Evolutionary conservation across 2,888 invertebrate genomes (phyloP).

Genomic region (Galerucella pusilla): DNA sequence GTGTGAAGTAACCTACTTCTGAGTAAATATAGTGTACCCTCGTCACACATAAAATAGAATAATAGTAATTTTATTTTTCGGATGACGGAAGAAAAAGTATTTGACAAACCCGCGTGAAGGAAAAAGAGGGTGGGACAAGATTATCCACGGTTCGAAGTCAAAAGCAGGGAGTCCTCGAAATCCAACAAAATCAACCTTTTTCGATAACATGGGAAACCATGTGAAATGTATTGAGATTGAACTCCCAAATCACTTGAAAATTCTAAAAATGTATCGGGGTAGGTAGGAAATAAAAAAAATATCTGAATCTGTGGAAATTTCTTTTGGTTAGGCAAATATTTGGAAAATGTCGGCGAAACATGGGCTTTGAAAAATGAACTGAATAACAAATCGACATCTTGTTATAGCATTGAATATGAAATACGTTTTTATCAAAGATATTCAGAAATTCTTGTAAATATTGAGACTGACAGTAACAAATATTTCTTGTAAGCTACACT

Average conservation of each 20-base stretch:
- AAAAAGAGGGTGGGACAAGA: background rate
- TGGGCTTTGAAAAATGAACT: background rate
- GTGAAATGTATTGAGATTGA: background rate
- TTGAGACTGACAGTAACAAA: too few relatives aligned
- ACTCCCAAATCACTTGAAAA: background rate
- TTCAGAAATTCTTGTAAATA: too few relatives aligned
- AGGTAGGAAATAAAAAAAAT: background rate
- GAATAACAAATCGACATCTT: background rate
- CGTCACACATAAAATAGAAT: background rate
- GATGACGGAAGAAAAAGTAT: background rate
- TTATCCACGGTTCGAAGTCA: background rate
- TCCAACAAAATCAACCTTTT: conserved; percentile 7
- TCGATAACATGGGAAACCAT: conserved; percentile 1
- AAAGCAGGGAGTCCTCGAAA: background rate
- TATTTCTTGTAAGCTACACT: too few relatives aligned
- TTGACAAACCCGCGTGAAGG: background rate
- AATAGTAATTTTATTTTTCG: background rate
- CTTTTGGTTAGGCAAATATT: background rate
- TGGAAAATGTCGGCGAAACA: background rate
- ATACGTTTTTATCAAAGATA: too few relatives aligned
- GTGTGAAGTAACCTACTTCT: too few relatives aligned
- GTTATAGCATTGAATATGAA: background rate
- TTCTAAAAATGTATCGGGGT: background rate
- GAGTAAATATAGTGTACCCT: too few relatives aligned
- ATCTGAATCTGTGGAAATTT: background rate